phyloP scores from a whole-genome alignment of 1,140 invertebrate species.

The Helicorthomorpha holstii region DNA sequence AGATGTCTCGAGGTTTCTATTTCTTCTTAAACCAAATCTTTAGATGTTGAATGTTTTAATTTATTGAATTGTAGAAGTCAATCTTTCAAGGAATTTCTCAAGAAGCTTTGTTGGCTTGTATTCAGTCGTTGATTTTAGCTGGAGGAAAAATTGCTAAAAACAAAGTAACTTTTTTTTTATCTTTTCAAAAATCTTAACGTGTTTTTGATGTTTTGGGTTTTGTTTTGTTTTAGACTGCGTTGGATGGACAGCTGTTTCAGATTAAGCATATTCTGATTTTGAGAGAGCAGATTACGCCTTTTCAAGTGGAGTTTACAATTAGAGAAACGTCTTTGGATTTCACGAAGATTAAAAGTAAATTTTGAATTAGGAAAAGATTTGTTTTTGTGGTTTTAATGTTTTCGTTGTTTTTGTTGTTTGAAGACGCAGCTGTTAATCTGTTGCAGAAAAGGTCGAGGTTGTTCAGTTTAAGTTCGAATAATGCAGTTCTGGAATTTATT shows the following conservation, averaged over 20 bases:
- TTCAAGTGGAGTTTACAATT: slow-evolving; percentile 87
- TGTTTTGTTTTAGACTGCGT: slow-evolving; percentile 29
- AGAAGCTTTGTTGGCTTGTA: slow-evolving; percentile 79
- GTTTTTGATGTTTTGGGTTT: not conserved
- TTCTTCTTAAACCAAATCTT: slow-evolving; percentile 1
- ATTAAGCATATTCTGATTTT: slow-evolving; percentile 95
- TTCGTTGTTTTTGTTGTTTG: not conserved
- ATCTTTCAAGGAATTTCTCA: slow-evolving; percentile 94
- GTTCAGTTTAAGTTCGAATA: slow-evolving; percentile 73
- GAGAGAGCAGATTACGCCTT: slow-evolving; percentile 93
- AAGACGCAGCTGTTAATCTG: slow-evolving; percentile 53
- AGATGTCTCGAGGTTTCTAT: slow-evolving; percentile 69
- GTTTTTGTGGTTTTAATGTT: not conserved
- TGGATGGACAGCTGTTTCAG: slow-evolving; percentile 92
- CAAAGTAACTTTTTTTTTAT: slow-evolving; percentile 11
- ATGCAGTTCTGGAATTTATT: slow-evolving; percentile 80
- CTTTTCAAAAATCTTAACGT: not conserved
- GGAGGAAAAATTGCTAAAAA: slow-evolving; percentile 32
- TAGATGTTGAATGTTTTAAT: not conserved
- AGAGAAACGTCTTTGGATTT: slow-evolving; percentile 86
- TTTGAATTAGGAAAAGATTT: not conserved
- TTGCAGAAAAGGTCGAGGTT: slow-evolving; percentile 69
- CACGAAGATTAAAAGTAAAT: slow-evolving; percentile 54
- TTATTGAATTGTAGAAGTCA: slow-evolving; percentile 34
- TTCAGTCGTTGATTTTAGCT: slow-evolving; percentile 70